Evolutionary conservation across 2,797 vertebrate genomes (phyloP), one percentile per base, ranked within the genome.

Genomic region (Gymnocypris eckloni): DNA sequence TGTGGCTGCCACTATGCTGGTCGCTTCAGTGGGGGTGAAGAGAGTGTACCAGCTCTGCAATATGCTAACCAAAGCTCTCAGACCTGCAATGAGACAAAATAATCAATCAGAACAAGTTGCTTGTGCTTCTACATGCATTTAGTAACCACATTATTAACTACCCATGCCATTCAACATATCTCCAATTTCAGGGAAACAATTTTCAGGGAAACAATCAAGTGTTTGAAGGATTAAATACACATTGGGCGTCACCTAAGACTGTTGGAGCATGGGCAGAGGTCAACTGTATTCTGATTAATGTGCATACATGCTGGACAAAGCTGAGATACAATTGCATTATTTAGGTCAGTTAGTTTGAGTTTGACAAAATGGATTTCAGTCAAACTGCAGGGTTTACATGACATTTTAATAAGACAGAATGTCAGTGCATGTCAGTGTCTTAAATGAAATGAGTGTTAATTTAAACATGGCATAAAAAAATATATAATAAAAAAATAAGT

Each of bases 1-100:
- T 0, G 98, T 98, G 85, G 98, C 97, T 0, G 98, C 98, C 85
- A 99, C 98, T 0, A 99, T 98, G 93, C 97, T 99, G 88, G 98
- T 99, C 90, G 98, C 98, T 92, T 99, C 98, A 0, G 98, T 99
- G 0, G 98, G 98, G 0, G 98, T 99, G 94, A 99, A 99, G 85
- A 99, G 96, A 0, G 98, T 99, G 94, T 99, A 99, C 98, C 98
- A 99, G 94, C 97, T 98, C 94, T 99, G 98, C 86, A 99, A 87
- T 91, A 99, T 99, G 95, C 97, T 99, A 90, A 99, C 97, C 88
- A 99, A 91, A 3, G 98, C 98, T 69, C 97, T 96, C 90, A 99
- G 96, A 88, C 98, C 98, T 99, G 94, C 80, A 12, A 0, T 3
- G 7, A 87, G 89, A 52, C 16, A 59, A 33, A 37, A 70, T 3